These are phyloP conservation scores for Hormaphis cornu DNA, from an alignment of 1,140 invertebrate species.

Conservation along the genomic window DNA sequence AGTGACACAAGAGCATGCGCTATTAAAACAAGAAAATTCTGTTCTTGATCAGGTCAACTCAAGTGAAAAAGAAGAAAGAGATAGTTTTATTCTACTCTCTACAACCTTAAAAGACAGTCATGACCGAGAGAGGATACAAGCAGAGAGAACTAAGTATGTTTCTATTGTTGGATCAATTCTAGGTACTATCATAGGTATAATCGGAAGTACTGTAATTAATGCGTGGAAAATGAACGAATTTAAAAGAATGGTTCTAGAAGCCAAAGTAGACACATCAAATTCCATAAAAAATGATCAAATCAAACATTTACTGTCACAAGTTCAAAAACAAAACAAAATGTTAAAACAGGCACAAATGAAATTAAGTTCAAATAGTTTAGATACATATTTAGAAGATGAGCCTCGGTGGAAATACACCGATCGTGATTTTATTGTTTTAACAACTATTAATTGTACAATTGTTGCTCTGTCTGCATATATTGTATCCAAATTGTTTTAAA, in stretches of 20 bases:
- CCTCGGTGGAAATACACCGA: slow-evolving; percentile 8
- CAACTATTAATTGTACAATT: slow-evolving; percentile 22
- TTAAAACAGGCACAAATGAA: not conserved
- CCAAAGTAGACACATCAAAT: slow-evolving; percentile 12
- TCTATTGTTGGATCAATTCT: slow-evolving; percentile 61
- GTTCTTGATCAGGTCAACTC: slow-evolving; percentile 35
- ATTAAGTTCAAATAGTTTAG: not conserved
- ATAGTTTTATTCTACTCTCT: slow-evolving; percentile 56
- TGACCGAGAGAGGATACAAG: slow-evolving; percentile 61
- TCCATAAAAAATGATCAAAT: slow-evolving; percentile 1
- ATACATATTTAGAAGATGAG: not conserved
- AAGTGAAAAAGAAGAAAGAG: slow-evolving; percentile 51
- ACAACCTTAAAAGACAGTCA: slow-evolving; percentile 60
- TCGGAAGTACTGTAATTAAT: slow-evolving; percentile 57
- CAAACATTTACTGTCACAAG: slow-evolving; percentile 4
- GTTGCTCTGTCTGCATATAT: slow-evolving; percentile 1
- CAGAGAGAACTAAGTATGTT: slow-evolving; percentile 69
- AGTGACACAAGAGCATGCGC: slow-evolving; percentile 44
- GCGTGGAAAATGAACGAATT: slow-evolving; percentile 56
- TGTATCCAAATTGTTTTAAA: slow-evolving; percentile 12
- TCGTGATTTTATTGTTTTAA: slow-evolving; percentile 14
- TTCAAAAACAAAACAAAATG: slow-evolving; percentile 23
- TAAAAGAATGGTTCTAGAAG: slow-evolving; percentile 46
- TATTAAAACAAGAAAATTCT: slow-evolving; percentile 39
- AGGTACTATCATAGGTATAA: slow-evolving; percentile 57